phyloP scores from a whole-genome alignment of 2,113 vertebrate genomes.

The Cyanoramphus novaezelandiae region DNA sequence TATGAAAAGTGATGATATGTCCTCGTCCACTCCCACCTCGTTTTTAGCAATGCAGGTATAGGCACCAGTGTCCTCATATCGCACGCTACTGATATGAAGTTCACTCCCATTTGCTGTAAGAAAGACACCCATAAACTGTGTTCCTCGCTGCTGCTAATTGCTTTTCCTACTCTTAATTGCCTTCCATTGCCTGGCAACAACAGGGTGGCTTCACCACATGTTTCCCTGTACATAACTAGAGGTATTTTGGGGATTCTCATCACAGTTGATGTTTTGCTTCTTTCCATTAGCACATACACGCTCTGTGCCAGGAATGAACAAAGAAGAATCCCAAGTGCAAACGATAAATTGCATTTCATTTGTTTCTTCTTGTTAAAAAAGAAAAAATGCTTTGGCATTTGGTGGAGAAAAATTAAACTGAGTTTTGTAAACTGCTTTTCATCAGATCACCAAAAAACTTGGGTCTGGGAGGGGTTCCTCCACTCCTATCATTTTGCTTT shows the following conservation, averaged over 20 bases:
- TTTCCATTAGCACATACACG: background rate
- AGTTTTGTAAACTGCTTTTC: background rate
- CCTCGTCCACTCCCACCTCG: slow-evolving; percentile 94
- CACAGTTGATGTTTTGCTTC: background rate
- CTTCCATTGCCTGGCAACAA: accelerated
- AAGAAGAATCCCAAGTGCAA: background rate
- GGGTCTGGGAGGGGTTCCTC: background rate
- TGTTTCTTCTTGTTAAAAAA: background rate
- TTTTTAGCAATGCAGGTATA: slow-evolving; percentile 98
- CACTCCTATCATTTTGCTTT: background rate
- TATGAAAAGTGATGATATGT: slow-evolving; percentile 95
- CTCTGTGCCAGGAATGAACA: background rate
- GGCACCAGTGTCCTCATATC: slow-evolving; percentile 95
- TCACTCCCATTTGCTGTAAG: slow-evolving; percentile 90
- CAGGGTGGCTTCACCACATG: background rate
- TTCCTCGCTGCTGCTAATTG: background rate
- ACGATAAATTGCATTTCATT: background rate
- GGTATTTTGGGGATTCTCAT: background rate
- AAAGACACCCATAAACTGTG: slow-evolving; percentile 4
- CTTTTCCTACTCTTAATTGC: background rate
- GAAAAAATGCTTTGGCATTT: background rate
- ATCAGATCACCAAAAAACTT: background rate
- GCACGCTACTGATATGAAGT: slow-evolving; percentile 88
- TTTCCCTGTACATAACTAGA: accelerated
- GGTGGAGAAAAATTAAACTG: background rate